Evolutionary conservation across 2,888 invertebrate genomes (phyloP).

Genomic region (Sphaeridia pumilis): DNA sequence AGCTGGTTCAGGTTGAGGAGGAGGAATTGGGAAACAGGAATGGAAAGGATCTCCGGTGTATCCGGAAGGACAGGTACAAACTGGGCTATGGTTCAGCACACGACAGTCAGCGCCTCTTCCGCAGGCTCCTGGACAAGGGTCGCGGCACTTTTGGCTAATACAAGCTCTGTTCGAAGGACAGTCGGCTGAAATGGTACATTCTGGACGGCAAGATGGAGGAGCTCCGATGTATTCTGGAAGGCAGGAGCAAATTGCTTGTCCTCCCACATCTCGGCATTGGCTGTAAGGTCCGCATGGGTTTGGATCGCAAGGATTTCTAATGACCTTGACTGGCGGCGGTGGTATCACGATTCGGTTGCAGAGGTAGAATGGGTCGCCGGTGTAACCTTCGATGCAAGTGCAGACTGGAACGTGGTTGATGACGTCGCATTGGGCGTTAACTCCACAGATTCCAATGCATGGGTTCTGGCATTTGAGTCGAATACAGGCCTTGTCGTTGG

Average conservation of each 20-base stretch:
- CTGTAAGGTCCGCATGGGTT: slow-evolving; percentile 38
- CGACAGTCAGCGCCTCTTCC: slow-evolving; percentile 59
- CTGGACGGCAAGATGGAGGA: slow-evolving; percentile 53
- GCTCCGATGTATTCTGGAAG: slow-evolving; percentile 66
- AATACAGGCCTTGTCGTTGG: slow-evolving; percentile 65
- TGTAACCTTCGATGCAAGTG: slow-evolving; percentile 26
- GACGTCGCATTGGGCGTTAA: slow-evolving; percentile 54
- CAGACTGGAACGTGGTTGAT: slow-evolving; percentile 26
- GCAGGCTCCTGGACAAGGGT: slow-evolving; percentile 63
- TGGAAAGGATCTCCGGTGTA: slow-evolving; percentile 62
- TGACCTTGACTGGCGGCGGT: slow-evolving; percentile 8
- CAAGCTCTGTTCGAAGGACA: slow-evolving; percentile 72
- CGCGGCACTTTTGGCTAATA: slow-evolving; percentile 67
- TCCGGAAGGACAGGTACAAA: slow-evolving; percentile 52
- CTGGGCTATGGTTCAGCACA: slow-evolving; percentile 63
- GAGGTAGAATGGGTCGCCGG: slow-evolving; percentile 39
- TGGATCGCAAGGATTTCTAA: slow-evolving; percentile 19
- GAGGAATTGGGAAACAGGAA: slow-evolving; percentile 22
- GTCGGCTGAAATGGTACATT: slow-evolving; percentile 45
- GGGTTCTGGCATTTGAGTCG: slow-evolving; percentile 73
- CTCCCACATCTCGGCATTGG: slow-evolving; percentile 27
- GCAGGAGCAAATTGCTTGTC: slow-evolving; percentile 70
- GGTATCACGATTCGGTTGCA: slow-evolving; percentile 24
- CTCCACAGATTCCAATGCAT: slow-evolving; percentile 67
- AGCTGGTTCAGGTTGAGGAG: slow-evolving; percentile 50